Evolutionary conservation across 1,140 invertebrate genomes (phyloP).

Genomic region (Pseudomyrmex cubaensis): DNA sequence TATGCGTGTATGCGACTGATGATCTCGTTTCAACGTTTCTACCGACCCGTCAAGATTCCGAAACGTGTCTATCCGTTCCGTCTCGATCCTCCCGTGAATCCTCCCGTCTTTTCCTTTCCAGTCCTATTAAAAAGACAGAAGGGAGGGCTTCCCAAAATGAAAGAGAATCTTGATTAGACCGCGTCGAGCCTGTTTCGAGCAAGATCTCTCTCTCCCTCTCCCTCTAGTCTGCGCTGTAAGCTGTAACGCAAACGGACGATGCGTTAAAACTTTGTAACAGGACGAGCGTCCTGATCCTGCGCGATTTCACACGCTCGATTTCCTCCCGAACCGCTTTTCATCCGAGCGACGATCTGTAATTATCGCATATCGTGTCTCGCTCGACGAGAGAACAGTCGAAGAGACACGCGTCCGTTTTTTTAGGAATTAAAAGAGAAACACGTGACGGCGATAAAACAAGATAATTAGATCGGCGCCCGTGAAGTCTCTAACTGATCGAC

Average conservation of each 20-base stretch:
- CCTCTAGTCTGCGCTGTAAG: background rate
- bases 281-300: slow-evolving; percentile 14
- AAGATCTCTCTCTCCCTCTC: too few relatives aligned
- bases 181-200: slow-evolving; percentile 28
- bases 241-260: slow-evolving; percentile 42
- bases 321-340: background rate
- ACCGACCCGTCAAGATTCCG: slow-evolving; percentile 59
- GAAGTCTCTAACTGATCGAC: slow-evolving; percentile 22
- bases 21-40: slow-evolving; percentile 44
- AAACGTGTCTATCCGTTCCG: slow-evolving; percentile 66
- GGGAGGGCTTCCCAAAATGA: background rate
- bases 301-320: background rate
- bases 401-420: background rate
- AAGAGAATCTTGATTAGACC: slow-evolving; percentile 70
- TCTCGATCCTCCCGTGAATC: background rate
- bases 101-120: slow-evolving; percentile 3
- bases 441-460: slow-evolving; percentile 7
- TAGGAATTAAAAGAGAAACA: background rate
- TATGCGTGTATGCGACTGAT: too few relatives aligned
- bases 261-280: slow-evolving; percentile 35
- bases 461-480: slow-evolving; percentile 18
- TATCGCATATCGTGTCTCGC: slow-evolving; percentile 6
- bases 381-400: background rate
- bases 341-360: slow-evolving; percentile 1
- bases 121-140: slow-evolving; percentile 47